These are phyloP conservation scores for Oopsacas minuta DNA, from an alignment of 37 sponge, comb jelly and placozoan species.

Conservation along the genomic window DNA sequence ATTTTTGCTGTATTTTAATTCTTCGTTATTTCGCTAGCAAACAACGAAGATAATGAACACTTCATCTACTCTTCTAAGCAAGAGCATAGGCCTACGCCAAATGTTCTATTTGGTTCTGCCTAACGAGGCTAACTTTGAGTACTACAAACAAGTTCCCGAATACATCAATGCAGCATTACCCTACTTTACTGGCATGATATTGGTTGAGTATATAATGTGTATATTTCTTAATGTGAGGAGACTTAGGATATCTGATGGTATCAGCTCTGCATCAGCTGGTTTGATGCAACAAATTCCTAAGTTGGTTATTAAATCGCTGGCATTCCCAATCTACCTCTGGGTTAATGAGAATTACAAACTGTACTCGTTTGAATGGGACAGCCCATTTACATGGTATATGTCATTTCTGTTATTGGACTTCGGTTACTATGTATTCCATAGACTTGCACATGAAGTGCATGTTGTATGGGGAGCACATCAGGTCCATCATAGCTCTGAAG, in stretches of 20 bases:
- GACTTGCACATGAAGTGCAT: conserved; percentile 74
- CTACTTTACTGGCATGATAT: not conserved
- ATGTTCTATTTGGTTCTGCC: conserved; percentile 75
- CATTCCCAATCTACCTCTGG: conserved; percentile 43
- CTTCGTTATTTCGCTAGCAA: no score
- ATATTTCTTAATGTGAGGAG: not conserved
- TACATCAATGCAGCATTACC: conserved; percentile 45
- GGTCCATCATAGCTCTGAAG: conserved; percentile 85
- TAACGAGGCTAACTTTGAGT: conserved; percentile 34
- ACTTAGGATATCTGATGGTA: conserved; percentile 42
- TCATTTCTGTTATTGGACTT: conserved; percentile 53
- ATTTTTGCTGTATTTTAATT: not conserved
- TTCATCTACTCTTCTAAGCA: not conserved
- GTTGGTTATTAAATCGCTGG: conserved; percentile 20
- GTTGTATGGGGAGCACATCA: conserved; percentile 88
- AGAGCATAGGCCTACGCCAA: conserved; percentile 19
- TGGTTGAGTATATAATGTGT: not conserved
- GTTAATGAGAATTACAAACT: conserved; percentile 38
- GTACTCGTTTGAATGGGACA: conserved; percentile 63
- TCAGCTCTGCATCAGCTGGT: conserved; percentile 62
- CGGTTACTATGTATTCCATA: conserved; percentile 70
- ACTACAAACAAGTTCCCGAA: conserved; percentile 52
- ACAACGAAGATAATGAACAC: no score
- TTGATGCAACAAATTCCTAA: conserved; percentile 23
- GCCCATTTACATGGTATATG: conserved; percentile 68